phyloP scores from a whole-genome alignment of 2,888 invertebrate species.

The Melanophora roralis region DNA sequence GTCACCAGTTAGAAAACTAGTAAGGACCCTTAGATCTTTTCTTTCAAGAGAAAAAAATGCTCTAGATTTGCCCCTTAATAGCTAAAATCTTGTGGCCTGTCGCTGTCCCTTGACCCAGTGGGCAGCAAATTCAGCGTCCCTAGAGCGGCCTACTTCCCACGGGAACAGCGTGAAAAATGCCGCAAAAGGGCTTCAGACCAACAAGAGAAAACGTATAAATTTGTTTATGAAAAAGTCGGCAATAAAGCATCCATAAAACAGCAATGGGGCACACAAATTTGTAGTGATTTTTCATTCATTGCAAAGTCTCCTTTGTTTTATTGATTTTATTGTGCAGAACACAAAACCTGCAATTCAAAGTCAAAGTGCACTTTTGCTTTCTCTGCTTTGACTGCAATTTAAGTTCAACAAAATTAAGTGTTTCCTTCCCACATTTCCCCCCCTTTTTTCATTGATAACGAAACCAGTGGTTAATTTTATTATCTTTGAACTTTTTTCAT shows the following conservation, averaged over 20 bases:
- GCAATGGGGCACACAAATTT: neutral
- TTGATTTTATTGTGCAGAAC: slow-evolving; percentile 3
- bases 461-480: slow-evolving; percentile 43
- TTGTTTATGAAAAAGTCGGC: too few species aligned
- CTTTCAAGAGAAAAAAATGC: too few species aligned
- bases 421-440: neutral
- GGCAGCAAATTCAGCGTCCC: too few species aligned
- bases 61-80: too few species aligned
- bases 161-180: too few species aligned
- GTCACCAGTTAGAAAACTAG: too few species aligned
- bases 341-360: slow-evolving; percentile 44
- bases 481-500: neutral
- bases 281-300: slow-evolving; percentile 37
- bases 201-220: too few species aligned
- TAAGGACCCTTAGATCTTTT: too few species aligned
- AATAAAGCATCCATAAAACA: neutral
- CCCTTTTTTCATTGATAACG: neutral
- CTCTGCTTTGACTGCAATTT: slow-evolving; percentile 23
- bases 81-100: too few species aligned
- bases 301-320: slow-evolving; percentile 4
- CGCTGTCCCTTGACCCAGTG: too few species aligned
- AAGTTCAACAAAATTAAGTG: neutral
- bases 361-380: slow-evolving; percentile 62
- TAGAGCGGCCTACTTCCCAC: too few species aligned
- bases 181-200: too few species aligned